phyloP scores from a whole-genome alignment of 2,797 vertebrate species.

The Phataginus tricuspis region DNA sequence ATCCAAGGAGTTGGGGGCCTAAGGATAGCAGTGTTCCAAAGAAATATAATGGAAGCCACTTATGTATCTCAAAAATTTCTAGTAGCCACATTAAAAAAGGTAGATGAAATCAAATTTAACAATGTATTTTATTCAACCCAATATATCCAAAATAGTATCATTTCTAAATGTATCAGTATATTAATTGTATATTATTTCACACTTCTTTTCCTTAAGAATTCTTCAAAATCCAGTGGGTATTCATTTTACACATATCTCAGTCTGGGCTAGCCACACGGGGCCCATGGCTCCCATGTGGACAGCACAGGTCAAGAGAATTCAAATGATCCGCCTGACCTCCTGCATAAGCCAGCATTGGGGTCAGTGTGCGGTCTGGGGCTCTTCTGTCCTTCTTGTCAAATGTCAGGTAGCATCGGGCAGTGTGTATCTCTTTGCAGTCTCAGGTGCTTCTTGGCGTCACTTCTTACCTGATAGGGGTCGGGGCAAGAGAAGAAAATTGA shows the following conservation, averaged over 20 bases:
- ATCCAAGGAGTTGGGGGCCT: background rate
- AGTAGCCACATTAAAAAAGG: background rate
- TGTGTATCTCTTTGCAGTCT: background rate
- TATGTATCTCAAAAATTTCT: background rate
- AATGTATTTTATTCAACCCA: background rate
- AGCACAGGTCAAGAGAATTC: background rate
- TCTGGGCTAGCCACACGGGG: background rate
- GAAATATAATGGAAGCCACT: background rate
- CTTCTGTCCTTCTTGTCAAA: background rate
- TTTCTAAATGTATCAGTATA: background rate
- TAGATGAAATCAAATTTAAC: constrained; percentile 5
- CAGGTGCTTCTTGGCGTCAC: background rate
- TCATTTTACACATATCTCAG: background rate
- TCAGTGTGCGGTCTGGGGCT: background rate
- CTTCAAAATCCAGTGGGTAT: background rate
- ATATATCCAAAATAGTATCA: background rate
- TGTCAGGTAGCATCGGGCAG: background rate
- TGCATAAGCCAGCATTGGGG: background rate
- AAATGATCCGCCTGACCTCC: background rate
- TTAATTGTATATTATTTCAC: background rate
- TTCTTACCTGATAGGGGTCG: background rate
- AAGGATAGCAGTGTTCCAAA: background rate
- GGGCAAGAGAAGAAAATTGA: background rate
- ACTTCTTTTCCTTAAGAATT: background rate
- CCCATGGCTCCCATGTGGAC: background rate